Evolutionary conservation across 2,888 invertebrate species (phyloP), one percentile per base, ranked within the genome.

Genomic region (Pristionchus entomophagus): DNA sequence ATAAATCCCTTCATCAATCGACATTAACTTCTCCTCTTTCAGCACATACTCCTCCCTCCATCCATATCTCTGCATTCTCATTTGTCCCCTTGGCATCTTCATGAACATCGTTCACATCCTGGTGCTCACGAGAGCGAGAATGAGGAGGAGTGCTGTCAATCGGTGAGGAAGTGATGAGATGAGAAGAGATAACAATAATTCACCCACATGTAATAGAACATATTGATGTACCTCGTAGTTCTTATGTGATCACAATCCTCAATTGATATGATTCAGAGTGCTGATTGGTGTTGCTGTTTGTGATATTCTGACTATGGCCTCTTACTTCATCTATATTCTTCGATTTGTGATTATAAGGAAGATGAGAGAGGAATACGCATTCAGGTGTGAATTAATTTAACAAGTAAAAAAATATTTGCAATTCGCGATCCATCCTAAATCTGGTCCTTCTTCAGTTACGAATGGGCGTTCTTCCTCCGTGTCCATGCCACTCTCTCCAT

Each of bases 261-360:
- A n/a, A n/a, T n/a, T n/a, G n/a, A n/a, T n/a, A n/a, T n/a, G n/a
- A n/a, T 84, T 5, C 51, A 84, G 84, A 2, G 84, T 88, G 6
- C 86, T 89, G 17, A 87, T 87, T 8, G 85, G 86, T 4, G 87
- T 89, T 6, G 89, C 89, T 5, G 51, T 86, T 19, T 87, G 87
- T 41, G 89, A 89, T 81, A 87, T 89, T 17, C 83, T 88, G 82
- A 88, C 87, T 2, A 89, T 89, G 89, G 81, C 78, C 19, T 78
- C 85, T 6, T 89, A 89, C 81, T 83, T 87, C 87, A 81, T 89
- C 53, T 89, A 89, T 86, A 89, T 89, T 22, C 78, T 86, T 22
- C 83, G 89, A 51, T 89, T 89, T 53, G 88, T 89, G 32, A 86
- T 89, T 80, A 85, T 89, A 35, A 51, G 84, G 38, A 26, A 62